Percentiles rank a stretch among this genome's conserved stretches.
These are phyloP conservation scores for Tragopan temminckii DNA, from an alignment of 2,797 vertebrate genomes.

Conservation along the genomic window DNA sequence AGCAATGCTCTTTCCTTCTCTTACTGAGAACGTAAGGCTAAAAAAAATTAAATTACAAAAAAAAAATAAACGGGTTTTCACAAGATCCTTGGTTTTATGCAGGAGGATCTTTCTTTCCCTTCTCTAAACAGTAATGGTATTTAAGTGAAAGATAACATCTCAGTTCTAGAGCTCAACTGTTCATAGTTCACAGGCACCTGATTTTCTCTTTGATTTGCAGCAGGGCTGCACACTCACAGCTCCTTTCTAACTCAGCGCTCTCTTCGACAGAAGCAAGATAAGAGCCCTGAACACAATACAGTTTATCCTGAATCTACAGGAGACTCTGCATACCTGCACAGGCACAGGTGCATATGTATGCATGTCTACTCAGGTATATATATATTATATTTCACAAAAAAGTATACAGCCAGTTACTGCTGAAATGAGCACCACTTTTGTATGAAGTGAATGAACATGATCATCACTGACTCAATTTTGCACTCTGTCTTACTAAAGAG, in stretches of 20 bases:
- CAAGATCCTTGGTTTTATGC: background rate
- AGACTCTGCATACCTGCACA: background rate
- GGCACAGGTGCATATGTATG: fast-evolving
- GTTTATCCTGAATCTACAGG: background rate
- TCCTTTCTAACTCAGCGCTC: background rate
- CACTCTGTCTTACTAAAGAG: background rate
- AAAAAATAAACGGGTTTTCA: background rate
- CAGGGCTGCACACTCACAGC: background rate
- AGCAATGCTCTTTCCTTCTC: background rate
- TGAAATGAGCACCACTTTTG: background rate
- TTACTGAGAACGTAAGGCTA: background rate
- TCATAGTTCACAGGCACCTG: background rate
- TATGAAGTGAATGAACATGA: background rate
- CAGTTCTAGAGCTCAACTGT: background rate
- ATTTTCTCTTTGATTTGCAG: background rate
- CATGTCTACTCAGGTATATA: background rate
- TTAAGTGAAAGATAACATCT: background rate
- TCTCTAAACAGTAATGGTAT: background rate
- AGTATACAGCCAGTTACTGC: background rate
- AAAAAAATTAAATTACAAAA: background rate
- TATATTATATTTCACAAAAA: background rate
- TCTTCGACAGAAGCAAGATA: background rate
- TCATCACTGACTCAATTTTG: background rate
- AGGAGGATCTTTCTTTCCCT: background rate
- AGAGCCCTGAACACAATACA: background rate